A percentile compares a stretch with the other conserved stretches of the same genome.
These are phyloP conservation scores for Poicephalus gulielmi DNA, from an alignment of 2,113 vertebrate species.

Conservation along the genomic window DNA sequence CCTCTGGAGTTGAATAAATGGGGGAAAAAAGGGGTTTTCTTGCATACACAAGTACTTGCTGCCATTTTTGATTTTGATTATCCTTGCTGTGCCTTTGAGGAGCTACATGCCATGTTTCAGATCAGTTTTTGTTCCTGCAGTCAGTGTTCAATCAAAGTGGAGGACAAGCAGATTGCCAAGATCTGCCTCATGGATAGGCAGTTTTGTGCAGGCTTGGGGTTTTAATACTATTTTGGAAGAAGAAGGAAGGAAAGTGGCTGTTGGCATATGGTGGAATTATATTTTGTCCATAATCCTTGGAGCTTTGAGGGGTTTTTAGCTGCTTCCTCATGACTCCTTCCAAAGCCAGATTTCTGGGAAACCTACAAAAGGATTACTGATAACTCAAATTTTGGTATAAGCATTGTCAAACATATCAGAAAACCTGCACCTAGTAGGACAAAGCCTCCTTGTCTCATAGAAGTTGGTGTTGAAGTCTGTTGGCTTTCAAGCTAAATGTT, in stretches of 20 bases:
- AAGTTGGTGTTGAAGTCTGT: neutral
- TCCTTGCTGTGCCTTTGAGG: neutral
- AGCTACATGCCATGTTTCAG: neutral
- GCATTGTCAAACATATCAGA: neutral
- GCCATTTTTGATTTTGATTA: neutral
- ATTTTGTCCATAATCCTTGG: neutral
- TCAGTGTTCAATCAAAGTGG: fast-evolving
- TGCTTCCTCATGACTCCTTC: neutral
- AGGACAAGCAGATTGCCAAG: neutral
- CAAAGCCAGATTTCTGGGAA: neutral
- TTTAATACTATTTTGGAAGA: neutral
- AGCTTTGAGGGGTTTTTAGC: neutral
- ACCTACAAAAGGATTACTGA: neutral
- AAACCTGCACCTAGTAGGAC: neutral
- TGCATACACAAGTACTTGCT: neutral
- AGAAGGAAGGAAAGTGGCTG: neutral
- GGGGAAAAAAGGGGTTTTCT: neutral
- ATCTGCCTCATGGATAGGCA: neutral
- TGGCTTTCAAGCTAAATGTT: neutral
- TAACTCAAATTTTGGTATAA: neutral
- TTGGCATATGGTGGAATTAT: neutral
- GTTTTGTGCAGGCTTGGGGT: neutral
- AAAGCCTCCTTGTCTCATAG: neutral
- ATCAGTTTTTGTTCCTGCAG: neutral
- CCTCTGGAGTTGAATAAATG: neutral